phyloP scores from a whole-genome alignment of 2,888 invertebrate genomes.

The Hypena proboscidalis region DNA sequence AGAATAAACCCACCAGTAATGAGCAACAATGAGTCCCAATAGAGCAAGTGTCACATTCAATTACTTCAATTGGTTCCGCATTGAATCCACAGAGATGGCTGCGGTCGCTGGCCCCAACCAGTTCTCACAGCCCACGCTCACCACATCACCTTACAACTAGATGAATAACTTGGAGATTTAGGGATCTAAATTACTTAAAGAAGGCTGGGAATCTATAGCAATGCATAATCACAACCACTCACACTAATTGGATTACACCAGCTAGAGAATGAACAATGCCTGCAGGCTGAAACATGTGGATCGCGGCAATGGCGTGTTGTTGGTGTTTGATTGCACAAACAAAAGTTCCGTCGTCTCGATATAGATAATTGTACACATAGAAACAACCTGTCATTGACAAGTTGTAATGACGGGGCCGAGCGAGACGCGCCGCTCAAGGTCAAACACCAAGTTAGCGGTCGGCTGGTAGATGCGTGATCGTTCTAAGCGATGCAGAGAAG shows the following conservation, averaged over 20 bases:
- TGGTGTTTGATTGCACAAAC: no score
- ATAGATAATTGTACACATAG: no score
- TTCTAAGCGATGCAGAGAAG: not conserved
- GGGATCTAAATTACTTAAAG: no score
- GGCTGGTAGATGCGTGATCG: slow-evolving; percentile 2
- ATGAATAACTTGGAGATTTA: no score
- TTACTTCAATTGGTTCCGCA: slow-evolving; percentile 41
- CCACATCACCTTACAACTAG: no score
- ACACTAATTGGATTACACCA: no score
- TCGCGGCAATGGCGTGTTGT: no score
- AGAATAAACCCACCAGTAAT: slow-evolving; percentile 1
- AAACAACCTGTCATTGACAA: slow-evolving; percentile 2
- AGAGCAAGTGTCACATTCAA: slow-evolving; percentile 32
- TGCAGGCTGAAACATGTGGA: no score
- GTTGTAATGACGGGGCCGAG: slow-evolving; percentile 1
- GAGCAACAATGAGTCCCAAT: slow-evolving; percentile 19
- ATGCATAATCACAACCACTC: no score
- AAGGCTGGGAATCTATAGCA: no score
- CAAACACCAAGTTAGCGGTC: slow-evolving; percentile 1
- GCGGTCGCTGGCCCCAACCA: not conserved
- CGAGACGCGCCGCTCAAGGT: slow-evolving; percentile 30
- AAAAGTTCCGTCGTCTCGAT: no score
- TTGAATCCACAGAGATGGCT: slow-evolving; percentile 3
- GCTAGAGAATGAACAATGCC: no score
- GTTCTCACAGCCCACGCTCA: not conserved